Percentiles rank a stretch among this genome's conserved stretches.
phyloP scores from a whole-genome alignment of 2,888 invertebrate genomes.

The Ormyrus thymus region DNA sequence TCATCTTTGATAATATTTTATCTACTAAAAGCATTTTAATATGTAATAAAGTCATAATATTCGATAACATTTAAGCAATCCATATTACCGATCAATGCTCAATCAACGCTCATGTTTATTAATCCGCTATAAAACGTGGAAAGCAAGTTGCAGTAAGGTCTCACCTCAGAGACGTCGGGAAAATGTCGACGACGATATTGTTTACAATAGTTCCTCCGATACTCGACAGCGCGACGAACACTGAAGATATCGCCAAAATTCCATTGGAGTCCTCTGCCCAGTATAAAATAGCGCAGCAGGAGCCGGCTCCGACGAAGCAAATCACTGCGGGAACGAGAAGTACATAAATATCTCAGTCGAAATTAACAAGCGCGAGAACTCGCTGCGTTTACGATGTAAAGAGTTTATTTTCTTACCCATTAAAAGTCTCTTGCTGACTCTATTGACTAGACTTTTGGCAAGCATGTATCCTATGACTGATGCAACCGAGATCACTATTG shows the following conservation, averaged over 20 bases:
- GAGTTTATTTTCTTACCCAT: slow-evolving; percentile 73
- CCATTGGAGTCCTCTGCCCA: slow-evolving; percentile 68
- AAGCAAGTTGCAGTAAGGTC: background rate
- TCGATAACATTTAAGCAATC: too few relatives aligned
- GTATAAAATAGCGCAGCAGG: slow-evolving; percentile 71
- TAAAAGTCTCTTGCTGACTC: slow-evolving; percentile 77
- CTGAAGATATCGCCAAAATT: slow-evolving; percentile 68
- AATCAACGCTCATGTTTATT: too few relatives aligned
- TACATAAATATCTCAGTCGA: too few relatives aligned
- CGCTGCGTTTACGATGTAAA: too few relatives aligned
- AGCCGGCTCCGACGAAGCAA: slow-evolving; percentile 70
- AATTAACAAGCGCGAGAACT: too few relatives aligned
- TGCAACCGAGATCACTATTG: slow-evolving; percentile 81
- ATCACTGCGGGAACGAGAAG: slow-evolving; percentile 63
- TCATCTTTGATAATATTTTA: too few relatives aligned
- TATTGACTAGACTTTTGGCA: slow-evolving; percentile 77
- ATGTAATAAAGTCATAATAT: too few relatives aligned
- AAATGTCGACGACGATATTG: slow-evolving; percentile 74
- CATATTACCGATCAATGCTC: too few relatives aligned
- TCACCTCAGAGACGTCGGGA: slow-evolving; percentile 71
- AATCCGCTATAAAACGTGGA: too few relatives aligned
- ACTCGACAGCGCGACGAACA: slow-evolving; percentile 73
- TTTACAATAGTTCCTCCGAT: slow-evolving; percentile 76
- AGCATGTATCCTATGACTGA: slow-evolving; percentile 81
- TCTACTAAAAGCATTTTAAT: too few relatives aligned